Evolutionary conservation across 2,113 vertebrate species (phyloP).

Genomic region (Pluvianellus socialis): DNA sequence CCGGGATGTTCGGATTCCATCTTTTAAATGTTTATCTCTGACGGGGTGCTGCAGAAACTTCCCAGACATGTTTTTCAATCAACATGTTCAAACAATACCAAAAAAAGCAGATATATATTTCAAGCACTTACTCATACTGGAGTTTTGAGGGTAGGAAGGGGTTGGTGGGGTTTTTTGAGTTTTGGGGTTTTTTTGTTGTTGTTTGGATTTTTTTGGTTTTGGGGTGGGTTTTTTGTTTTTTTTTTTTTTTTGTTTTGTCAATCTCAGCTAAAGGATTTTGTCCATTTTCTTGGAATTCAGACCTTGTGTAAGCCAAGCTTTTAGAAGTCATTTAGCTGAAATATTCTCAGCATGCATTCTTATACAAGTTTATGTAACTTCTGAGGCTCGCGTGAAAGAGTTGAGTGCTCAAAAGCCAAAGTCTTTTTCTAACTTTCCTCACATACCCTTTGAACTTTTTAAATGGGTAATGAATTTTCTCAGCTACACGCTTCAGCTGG

Average conservation of each 20-base stretch:
- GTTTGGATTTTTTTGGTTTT: too few relatives aligned
- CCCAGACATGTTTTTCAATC: not conserved
- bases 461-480: slow-evolving; percentile 33
- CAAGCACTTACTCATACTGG: not conserved
- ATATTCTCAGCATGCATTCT: not conserved
- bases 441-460: slow-evolving; percentile 45
- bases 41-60: not conserved
- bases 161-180: too few relatives aligned
- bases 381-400: not conserved
- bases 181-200: too few relatives aligned
- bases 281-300: not conserved
- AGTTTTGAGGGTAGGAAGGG: not conserved
- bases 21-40: not conserved
- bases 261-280: not conserved
- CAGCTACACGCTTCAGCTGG: slow-evolving; percentile 31
- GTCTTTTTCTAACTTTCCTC: slow-evolving; percentile 3
- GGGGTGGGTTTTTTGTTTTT: not conserved
- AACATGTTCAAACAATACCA: not conserved
- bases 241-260: not conserved
- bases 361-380: not conserved
- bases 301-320: not conserved
- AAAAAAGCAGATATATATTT: not conserved
- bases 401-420: not conserved
- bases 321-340: not conserved
- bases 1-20: not conserved